Conservation (phyloP, 2,797 vertebrate genomes). For the Gambusia yucatana region DNA sequence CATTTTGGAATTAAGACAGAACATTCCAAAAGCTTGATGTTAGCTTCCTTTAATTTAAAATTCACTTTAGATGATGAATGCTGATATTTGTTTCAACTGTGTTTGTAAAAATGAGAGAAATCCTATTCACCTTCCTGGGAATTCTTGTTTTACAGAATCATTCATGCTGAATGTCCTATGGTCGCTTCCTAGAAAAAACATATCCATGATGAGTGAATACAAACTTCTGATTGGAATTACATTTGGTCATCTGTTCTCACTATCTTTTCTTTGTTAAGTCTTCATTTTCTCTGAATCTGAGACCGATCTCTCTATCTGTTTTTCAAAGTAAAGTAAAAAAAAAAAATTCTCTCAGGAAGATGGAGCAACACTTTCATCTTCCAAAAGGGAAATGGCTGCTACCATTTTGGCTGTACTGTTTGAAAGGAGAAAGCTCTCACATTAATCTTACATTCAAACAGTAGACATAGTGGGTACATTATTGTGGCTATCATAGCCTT, state of each 20-base stretch:
- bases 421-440: background rate
- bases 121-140: background rate
- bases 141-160: background rate
- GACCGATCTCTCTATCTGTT: background rate
- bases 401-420: conserved; percentile 1
- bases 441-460: conserved; percentile 1
- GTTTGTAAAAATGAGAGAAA: background rate
- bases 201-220: background rate
- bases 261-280: background rate
- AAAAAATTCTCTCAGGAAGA: background rate
- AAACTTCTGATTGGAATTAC: background rate
- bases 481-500: background rate
- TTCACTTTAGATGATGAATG: background rate
- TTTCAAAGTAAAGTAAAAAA: background rate
- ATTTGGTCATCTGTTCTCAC: background rate
- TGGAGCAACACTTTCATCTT: background rate
- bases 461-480: background rate
- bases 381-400: conserved; percentile 7
- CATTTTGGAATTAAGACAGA: background rate
- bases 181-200: background rate
- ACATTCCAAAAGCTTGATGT: background rate
- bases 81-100: background rate
- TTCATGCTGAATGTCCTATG: background rate
- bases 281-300: background rate
- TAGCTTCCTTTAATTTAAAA: background rate